Base-by-base conservation (phyloP, 2,888 invertebrate genomes). In the Drosophila tripunctata region DNA sequence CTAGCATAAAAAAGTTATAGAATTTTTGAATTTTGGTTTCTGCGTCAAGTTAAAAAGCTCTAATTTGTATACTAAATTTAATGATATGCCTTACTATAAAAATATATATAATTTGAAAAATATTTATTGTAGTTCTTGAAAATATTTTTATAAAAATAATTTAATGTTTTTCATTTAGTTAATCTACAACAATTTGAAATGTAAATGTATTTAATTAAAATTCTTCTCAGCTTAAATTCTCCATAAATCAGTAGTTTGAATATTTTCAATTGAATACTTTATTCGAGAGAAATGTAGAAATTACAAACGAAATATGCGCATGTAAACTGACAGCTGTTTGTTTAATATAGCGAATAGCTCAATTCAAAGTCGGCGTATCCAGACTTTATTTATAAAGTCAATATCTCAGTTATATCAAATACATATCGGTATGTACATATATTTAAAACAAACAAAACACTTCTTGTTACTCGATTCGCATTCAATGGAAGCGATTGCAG, bases 401-500 rank as follows among this genome's bases (percentile, higher is more conserved):
- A 8, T n/a, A 12, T 44, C n/a, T n/a, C n/a, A 40, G 17, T 0
- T 30, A 17, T 21, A 10, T 6, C n/a, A n/a, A n/a, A 35, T 35
- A 22, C 22, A 21, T n/a, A 14, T 22, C 22, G 3, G n/a, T 17
- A 17, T 2, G 10, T 8, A 47, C 31, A 38, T n/a, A 15, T 38
- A n/a, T 27, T 15, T 43, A 12, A 31, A 35, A 22, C 38, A 81
- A 81, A 65, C 62, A 71, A 66, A 56, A 17, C 4, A 22, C 33
- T 43, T 21, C 14, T n/a, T 45, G 33, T 19, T 30, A 44, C n/a
- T 14, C 14, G 31, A 36, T 14, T 33, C 24, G n/a, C n/a, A n/a
- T 38, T 27, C 43, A 33, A 15, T 45, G 8, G 7, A 4, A 48
- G 27, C 19, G 81, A 73, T 77, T 64, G 70, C 74, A 81, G 86